Evolutionary conservation across 23 tunicate species (phyloP).

Genomic region (Clavelina lepadiformis): DNA sequence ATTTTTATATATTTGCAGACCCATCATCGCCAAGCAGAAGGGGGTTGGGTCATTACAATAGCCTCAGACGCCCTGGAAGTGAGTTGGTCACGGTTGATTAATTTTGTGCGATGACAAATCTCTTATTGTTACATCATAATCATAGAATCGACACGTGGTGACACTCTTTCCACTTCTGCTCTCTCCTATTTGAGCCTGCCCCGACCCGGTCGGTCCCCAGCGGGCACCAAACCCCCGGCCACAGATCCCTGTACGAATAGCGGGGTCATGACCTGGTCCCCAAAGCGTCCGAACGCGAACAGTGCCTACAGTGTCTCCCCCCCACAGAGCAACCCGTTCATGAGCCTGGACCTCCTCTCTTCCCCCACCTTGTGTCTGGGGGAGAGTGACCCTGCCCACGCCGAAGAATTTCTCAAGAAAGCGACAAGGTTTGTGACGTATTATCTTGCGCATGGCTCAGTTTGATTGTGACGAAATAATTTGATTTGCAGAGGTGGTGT

Average conservation of each 20-base stretch:
- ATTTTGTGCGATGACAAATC: background rate
- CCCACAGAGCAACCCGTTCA: conserved; percentile 26
- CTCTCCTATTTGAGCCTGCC: conserved; percentile 55
- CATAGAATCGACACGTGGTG: conserved; percentile 13
- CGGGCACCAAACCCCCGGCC: conserved; percentile 2
- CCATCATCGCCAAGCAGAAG: conserved; percentile 14
- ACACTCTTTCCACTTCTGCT: conserved; percentile 11
- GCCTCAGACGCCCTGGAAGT: conserved; percentile 50
- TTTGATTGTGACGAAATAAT: background rate
- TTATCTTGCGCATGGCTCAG: background rate
- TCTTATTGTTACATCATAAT: background rate
- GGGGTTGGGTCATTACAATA: conserved; percentile 29
- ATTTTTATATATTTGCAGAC: no score
- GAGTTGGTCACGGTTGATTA: no score
- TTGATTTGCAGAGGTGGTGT: conserved; percentile 35
- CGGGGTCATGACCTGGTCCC: conserved; percentile 58
- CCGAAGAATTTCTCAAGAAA: background rate
- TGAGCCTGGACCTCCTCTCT: conserved; percentile 30
- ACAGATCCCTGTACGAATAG: background rate
- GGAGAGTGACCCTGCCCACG: conserved; percentile 17
- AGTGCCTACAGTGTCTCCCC: conserved; percentile 73
- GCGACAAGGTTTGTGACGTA: background rate
- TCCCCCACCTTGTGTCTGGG: conserved; percentile 49
- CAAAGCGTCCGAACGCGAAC: conserved; percentile 57
- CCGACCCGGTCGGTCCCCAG: conserved; percentile 8